A percentile compares a stretch with the other conserved stretches of the same genome.
Conservation (phyloP, 35 echinoderm and acorn worm species). For the Apostichopus parvimensis region DNA sequence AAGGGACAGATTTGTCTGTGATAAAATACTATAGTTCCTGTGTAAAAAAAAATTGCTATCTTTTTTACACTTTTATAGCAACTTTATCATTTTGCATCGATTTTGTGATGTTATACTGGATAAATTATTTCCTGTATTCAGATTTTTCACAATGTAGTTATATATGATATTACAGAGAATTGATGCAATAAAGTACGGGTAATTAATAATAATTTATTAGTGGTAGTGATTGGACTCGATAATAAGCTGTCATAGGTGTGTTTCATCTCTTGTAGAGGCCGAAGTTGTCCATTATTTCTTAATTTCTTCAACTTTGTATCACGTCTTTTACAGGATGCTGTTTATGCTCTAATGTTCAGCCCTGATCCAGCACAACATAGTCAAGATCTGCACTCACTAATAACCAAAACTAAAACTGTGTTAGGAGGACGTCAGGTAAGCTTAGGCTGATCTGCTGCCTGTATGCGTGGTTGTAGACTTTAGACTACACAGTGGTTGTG, state of each 20-base stretch:
- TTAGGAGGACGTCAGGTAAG: neutral
- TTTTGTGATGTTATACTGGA: too few relatives aligned
- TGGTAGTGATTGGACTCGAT: neutral
- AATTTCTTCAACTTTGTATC: too few relatives aligned
- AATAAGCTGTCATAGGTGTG: neutral
- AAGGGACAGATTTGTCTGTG: too few relatives aligned
- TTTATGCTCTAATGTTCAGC: neutral
- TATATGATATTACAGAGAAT: too few relatives aligned
- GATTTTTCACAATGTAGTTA: too few relatives aligned
- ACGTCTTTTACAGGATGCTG: conserved; percentile 4
- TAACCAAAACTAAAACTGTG: neutral
- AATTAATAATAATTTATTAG: neutral
- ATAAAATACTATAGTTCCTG: too few relatives aligned
- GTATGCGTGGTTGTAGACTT: neutral
- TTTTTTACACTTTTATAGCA: too few relatives aligned
- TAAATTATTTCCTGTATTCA: too few relatives aligned
- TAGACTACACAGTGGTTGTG: neutral
- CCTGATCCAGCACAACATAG: neutral
- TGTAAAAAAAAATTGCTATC: too few relatives aligned
- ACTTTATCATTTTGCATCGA: too few relatives aligned
- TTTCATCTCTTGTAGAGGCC: neutral
- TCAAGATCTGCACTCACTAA: neutral
- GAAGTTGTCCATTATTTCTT: neutral
- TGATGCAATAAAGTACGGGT: neutral
- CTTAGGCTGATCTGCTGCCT: neutral